Conservation (phyloP, 1,140 invertebrate genomes). For the Eciton burchellii region DNA sequence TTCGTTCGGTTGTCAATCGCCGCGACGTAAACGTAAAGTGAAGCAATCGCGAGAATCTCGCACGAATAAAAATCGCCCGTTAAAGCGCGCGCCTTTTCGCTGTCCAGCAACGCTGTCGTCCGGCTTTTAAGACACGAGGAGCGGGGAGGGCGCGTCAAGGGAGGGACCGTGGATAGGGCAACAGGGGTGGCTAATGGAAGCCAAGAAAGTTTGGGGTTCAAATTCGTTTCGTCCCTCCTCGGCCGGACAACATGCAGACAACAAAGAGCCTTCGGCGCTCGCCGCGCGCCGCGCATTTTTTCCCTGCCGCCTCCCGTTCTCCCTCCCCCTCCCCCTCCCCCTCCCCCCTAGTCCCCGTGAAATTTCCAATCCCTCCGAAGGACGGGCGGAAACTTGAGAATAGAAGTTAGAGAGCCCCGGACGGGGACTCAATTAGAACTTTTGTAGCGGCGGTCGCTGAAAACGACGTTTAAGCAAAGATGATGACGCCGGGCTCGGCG, state of each 20-base stretch:
- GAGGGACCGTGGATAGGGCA: background rate
- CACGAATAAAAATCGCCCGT: background rate
- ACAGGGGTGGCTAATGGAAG: conserved; percentile 76
- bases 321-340: too few species aligned
- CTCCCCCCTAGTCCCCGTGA: too few species aligned
- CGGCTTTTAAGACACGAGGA: background rate
- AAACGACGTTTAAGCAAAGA: conserved; percentile 68
- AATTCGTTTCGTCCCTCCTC: conserved; percentile 72
- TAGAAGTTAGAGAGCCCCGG: conserved; percentile 61
- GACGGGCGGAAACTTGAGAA: conserved; percentile 66
- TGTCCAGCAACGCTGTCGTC: background rate
- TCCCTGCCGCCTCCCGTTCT: conserved; percentile 38
- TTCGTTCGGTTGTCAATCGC: background rate
- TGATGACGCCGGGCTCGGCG: conserved; percentile 33
- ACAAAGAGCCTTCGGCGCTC: conserved; percentile 72
- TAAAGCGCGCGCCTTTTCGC: background rate
- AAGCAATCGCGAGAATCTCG: background rate
- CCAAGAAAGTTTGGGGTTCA: conserved; percentile 77
- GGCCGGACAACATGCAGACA: conserved; percentile 70
- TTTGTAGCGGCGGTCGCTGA: conserved; percentile 42
- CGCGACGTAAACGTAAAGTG: background rate
- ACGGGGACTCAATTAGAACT: conserved; percentile 71
- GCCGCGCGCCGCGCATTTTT: conserved; percentile 54
- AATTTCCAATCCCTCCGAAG: conserved; percentile 73
- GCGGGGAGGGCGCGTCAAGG: conserved; percentile 20